Conservation (phyloP, 2,113 vertebrate genomes). For the Gymnogyps californianus region DNA sequence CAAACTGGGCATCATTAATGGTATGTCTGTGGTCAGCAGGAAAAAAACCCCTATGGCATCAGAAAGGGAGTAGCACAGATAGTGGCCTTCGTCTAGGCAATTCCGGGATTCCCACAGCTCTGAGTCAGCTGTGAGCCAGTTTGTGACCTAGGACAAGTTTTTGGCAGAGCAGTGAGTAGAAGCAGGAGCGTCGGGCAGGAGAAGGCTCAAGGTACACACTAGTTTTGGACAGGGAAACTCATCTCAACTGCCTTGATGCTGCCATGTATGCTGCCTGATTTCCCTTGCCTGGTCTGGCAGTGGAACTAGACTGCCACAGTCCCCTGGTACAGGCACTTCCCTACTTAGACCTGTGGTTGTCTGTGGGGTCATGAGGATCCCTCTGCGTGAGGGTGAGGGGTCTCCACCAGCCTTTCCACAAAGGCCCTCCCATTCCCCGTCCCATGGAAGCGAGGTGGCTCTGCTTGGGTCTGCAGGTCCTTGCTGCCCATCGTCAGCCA, state of each 20-base stretch:
- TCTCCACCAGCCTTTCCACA: neutral
- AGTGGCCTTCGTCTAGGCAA: rapidly evolving
- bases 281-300: neutral
- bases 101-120: neutral
- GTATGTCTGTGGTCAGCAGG: neutral
- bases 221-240: neutral
- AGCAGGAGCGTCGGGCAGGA: neutral
- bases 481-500: neutral
- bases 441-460: neutral
- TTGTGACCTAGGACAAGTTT: neutral
- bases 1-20: neutral
- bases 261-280: neutral
- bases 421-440: neutral
- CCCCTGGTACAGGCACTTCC: neutral
- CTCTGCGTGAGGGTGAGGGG: rapidly evolving
- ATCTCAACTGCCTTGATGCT: neutral
- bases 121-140: neutral
- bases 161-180: neutral
- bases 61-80: neutral
- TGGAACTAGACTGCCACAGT: neutral
- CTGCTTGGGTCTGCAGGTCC: neutral
- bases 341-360: neutral
- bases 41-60: neutral
- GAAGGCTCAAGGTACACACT: neutral
- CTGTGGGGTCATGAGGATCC: neutral